phyloP scores from a whole-genome alignment of 2,888 invertebrate species.

The Conops quadrifasciatus region DNA sequence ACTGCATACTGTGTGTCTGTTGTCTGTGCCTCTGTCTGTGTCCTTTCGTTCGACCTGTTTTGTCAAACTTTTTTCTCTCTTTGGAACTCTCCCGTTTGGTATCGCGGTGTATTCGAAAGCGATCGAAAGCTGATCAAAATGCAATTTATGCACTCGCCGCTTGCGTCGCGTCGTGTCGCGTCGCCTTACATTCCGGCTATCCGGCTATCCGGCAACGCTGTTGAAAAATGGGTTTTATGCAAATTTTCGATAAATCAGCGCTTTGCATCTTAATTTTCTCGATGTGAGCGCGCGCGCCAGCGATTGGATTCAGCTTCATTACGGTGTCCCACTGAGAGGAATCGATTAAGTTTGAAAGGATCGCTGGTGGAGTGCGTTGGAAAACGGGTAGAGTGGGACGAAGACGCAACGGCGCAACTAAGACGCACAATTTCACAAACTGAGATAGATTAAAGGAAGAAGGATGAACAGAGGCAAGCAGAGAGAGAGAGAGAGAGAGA shows the following conservation, averaged over 20 bases:
- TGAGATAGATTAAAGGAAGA: no score
- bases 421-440: no score
- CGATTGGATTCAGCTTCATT: background rate
- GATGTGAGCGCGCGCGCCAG: background rate
- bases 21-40: no score
- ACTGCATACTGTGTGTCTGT: no score
- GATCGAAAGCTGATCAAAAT: background rate
- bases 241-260: slow-evolving; percentile 57
- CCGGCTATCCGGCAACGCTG: background rate
- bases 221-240: slow-evolving; percentile 50
- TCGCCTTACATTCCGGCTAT: background rate
- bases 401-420: slow-evolving; percentile 2
- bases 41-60: no score
- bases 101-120: background rate
- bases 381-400: background rate
- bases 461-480: no score
- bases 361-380: background rate
- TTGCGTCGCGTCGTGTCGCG: background rate
- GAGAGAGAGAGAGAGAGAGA: no score
- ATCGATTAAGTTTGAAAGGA: slow-evolving; percentile 15
- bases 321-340: slow-evolving; percentile 19
- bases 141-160: slow-evolving; percentile 8
- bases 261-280: slow-evolving; percentile 20
- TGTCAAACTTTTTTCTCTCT: no score
- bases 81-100: background rate